A percentile compares a stretch with the other conserved stretches of the same genome.
Evolutionary conservation across 1,140 invertebrate genomes (phyloP).

Genomic region (Aphaenogaster rudis): DNA sequence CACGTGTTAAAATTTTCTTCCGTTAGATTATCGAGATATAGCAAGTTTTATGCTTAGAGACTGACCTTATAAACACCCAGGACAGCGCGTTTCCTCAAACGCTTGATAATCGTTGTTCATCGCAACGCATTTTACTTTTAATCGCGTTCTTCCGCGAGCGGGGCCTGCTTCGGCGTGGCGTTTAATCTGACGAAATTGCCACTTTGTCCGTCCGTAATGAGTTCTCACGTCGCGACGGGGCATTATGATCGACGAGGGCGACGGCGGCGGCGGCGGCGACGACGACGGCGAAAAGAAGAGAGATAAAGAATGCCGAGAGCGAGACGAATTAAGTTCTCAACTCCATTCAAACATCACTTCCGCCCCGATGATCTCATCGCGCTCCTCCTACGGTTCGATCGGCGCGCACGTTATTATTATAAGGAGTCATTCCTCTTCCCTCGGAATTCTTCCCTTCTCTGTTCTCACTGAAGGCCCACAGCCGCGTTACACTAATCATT

Average conservation of each 20-base stretch:
- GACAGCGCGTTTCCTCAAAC: neutral
- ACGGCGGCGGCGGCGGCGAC: constrained; percentile 27
- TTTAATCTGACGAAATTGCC: constrained; percentile 63
- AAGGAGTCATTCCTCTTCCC: constrained; percentile 60
- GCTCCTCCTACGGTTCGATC: constrained; percentile 80
- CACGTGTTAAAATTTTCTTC: neutral
- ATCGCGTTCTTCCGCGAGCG: neutral
- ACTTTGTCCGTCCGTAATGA: constrained; percentile 63
- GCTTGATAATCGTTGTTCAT: constrained; percentile 42
- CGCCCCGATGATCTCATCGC: constrained; percentile 84
- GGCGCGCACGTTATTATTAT: constrained; percentile 59
- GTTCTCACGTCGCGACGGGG: constrained; percentile 66
- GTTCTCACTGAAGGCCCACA: constrained; percentile 13
- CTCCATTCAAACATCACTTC: constrained; percentile 85
- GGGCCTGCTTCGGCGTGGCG: constrained; percentile 19
- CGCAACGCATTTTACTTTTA: constrained; percentile 54
- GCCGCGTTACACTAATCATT: constrained; percentile 36
- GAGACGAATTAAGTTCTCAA: constrained; percentile 84
- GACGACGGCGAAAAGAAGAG: constrained; percentile 59
- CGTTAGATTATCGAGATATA: neutral
- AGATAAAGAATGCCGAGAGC: constrained; percentile 59
- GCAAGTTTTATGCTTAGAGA: neutral
- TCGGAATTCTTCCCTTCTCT: neutral
- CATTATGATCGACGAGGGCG: constrained; percentile 63
- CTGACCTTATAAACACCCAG: neutral